Base-by-base conservation (phyloP, 2,888 invertebrate genomes). In the Drosophila buzzatii region DNA sequence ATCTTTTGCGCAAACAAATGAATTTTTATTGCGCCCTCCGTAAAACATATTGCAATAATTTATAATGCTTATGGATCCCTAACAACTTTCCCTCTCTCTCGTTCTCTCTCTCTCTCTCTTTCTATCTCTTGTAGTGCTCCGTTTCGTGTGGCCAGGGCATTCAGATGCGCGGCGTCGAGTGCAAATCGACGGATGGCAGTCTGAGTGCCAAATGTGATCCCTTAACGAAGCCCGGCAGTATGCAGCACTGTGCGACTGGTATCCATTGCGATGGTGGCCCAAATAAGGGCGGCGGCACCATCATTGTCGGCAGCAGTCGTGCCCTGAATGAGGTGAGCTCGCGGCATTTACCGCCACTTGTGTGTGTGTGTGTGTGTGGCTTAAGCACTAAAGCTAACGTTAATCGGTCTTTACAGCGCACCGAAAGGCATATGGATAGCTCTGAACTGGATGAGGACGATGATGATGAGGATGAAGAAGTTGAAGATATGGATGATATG, bases 91-190 rank as follows among this genome's bases (percentile, higher is more conserved):
- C 37, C 42, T 39, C 41, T 18, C 56, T 27, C 31, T 45, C 35
- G 39, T 45, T 41, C 39, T 12, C 20, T 18, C 5, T 52, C 14
- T 37, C 5, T 27, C 56, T 27, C 31, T 52, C 37, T 45, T 42
- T 35, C 39, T 12, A n/a, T 18, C 6, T 52, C 18, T 37, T 2
- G 27, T 23, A 98, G 98, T 99, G 99, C 92, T 98, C 98, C n/a
- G 97, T 96, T 12, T 96, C 97, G 12, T 99, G 98, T 91, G 98
- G 98, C 12, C 97, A 95, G 91, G 98, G 98, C 0, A 94, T 96
- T 39, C 97, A 97, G 93, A 96, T 96, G 31, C 95, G 98, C 20
- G 95, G 95, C 41, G 96, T 98, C 58, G 96, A 97, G 90, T 98
- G 98, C 92, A 94, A 96, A 69, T 96, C 95, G 85, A 93, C 93